These are phyloP conservation scores for Capromys pilorides DNA, from an alignment of 2,797 vertebrate species.

Conservation along the genomic window DNA sequence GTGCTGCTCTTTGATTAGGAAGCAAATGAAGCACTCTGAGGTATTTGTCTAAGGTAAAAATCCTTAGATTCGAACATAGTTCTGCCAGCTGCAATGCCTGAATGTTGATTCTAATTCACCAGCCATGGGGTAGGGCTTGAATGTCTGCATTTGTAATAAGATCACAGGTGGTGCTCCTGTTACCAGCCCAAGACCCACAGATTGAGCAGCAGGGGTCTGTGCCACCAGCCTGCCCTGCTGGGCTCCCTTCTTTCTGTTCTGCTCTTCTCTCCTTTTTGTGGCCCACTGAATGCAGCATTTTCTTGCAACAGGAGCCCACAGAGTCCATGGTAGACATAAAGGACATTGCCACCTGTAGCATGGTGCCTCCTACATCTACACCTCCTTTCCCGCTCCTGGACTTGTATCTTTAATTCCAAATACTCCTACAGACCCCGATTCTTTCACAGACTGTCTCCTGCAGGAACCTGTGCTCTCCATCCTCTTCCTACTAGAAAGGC, in stretches of 20 bases:
- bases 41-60: neutral
- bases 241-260: neutral
- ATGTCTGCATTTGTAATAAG: neutral
- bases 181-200: neutral
- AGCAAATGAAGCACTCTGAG: neutral
- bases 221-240: neutral
- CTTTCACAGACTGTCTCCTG: neutral
- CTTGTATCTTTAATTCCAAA: neutral
- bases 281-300: neutral
- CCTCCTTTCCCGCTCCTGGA: neutral
- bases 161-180: neutral
- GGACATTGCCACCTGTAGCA: neutral
- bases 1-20: slow-evolving; percentile 19
- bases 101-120: neutral
- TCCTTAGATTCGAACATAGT: neutral
- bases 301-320: neutral
- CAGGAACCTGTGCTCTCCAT: neutral
- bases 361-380: neutral
- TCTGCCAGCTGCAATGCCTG: neutral
- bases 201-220: neutral
- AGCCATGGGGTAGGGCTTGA: neutral
- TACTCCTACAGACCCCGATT: neutral
- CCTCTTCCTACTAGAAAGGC: neutral
- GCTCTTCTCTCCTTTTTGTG: neutral
- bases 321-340: neutral